phyloP scores from a whole-genome alignment of 2,797 vertebrate species.

The Pangasius djambal region DNA sequence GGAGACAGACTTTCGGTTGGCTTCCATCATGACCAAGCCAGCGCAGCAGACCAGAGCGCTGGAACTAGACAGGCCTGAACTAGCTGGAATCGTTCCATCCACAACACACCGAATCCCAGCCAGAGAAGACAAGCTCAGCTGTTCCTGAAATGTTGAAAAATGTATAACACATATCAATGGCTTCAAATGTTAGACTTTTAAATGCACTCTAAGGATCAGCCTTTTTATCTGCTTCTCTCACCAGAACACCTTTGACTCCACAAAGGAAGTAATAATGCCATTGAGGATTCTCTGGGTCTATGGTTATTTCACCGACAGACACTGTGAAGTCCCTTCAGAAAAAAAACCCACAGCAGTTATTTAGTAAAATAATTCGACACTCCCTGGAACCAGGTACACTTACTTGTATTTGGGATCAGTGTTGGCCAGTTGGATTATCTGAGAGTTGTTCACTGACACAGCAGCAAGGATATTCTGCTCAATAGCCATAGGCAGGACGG shows the following conservation, averaged over 20 bases:
- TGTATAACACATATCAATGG: background rate
- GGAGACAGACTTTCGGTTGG: slow-evolving; percentile 86
- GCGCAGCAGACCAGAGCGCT: slow-evolving; percentile 96
- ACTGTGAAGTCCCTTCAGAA: slow-evolving; percentile 85
- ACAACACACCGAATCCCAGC: slow-evolving; percentile 91
- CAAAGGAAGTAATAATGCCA: slow-evolving; percentile 99
- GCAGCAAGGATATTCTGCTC: slow-evolving; percentile 93
- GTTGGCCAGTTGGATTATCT: slow-evolving; percentile 84
- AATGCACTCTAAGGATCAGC: background rate
- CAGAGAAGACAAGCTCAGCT: slow-evolving; percentile 77
- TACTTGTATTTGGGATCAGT: slow-evolving; percentile 85
- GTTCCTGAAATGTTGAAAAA: slow-evolving; percentile 77
- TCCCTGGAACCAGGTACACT: slow-evolving; percentile 52
- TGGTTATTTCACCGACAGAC: slow-evolving; percentile 77
- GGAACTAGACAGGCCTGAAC: slow-evolving; percentile 95
- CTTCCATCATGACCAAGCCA: slow-evolving; percentile 85
- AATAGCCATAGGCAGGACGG: slow-evolving; percentile 97
- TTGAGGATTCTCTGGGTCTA: slow-evolving; percentile 87
- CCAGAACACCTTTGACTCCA: slow-evolving; percentile 96
- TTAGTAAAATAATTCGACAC: slow-evolving; percentile 42
- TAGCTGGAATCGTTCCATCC: slow-evolving; percentile 91
- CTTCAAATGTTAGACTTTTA: background rate
- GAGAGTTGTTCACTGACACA: slow-evolving; percentile 81
- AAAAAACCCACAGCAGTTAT: slow-evolving; percentile 32
- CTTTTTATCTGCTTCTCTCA: slow-evolving; percentile 62